Conservation (phyloP, 1,140 invertebrate species). For the Coptotermes formosanus region DNA sequence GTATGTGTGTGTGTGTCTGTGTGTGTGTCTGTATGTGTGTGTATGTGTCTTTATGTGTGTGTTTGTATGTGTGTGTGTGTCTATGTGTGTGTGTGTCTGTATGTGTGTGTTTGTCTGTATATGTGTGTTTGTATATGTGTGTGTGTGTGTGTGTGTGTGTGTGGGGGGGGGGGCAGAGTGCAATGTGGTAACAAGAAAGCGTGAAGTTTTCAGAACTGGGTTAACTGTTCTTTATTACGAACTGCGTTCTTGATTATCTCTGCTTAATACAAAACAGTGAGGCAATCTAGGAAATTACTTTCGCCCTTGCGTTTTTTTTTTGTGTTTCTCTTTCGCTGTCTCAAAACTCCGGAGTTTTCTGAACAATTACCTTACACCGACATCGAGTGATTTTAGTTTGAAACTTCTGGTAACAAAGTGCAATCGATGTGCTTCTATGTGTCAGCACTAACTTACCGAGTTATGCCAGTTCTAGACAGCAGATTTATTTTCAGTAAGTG, state of each 20-base stretch:
- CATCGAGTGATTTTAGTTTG: neutral
- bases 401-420: neutral
- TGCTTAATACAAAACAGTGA: neutral
- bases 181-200: neutral
- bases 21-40: neutral
- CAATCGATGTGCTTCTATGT: neutral
- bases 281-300: neutral
- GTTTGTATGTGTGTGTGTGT: no score
- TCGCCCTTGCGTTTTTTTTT: neutral
- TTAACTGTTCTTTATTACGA: neutral
- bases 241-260: neutral
- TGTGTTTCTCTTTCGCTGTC: neutral
- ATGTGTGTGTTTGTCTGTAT: no score
- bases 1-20: neutral
- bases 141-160: no score
- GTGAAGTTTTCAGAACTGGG: neutral
- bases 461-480: no score
- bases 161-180: neutral
- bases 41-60: no score
- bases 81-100: no score
- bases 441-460: neutral
- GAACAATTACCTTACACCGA: neutral
- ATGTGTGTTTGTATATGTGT: no score
- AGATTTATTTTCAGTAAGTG: neutral
- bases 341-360: neutral